Evolutionary conservation across 2,888 invertebrate species (phyloP).

Genomic region (Boloria selene): DNA sequence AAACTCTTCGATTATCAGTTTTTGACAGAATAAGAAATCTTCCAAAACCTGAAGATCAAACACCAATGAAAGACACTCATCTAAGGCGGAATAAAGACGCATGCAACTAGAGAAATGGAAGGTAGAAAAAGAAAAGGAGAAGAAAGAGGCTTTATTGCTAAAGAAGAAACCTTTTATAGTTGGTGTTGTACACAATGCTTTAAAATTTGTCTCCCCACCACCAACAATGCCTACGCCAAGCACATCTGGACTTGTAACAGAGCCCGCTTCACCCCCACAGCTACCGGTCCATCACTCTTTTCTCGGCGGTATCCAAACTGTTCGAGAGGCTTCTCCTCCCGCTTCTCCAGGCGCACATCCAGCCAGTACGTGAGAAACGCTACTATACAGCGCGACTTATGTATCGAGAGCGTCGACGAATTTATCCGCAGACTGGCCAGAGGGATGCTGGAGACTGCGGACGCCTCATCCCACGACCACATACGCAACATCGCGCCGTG

Average conservation of each 20-base stretch:
- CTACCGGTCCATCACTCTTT: no score
- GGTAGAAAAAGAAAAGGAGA: slow-evolving; percentile 66
- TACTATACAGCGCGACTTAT: no score
- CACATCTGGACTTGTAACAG: slow-evolving; percentile 64
- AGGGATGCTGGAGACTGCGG: no score
- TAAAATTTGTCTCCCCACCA: slow-evolving; percentile 58
- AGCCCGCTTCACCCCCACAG: no score
- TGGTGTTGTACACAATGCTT: slow-evolving; percentile 56
- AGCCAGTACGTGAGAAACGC: no score
- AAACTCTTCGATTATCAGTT: slow-evolving; percentile 55
- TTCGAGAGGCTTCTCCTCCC: no score
- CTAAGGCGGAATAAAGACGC: slow-evolving; percentile 58
- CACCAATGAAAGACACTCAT: slow-evolving; percentile 34
- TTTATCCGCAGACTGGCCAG: no score
- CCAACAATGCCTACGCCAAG: slow-evolving; percentile 58
- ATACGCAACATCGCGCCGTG: no score
- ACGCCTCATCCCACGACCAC: no score
- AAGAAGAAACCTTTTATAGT: slow-evolving; percentile 71
- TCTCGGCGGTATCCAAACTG: no score
- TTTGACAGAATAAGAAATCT: slow-evolving; percentile 65
- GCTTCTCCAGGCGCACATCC: no score
- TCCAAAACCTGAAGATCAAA: slow-evolving; percentile 50
- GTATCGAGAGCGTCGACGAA: no score
- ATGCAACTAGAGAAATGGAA: slow-evolving; percentile 73
- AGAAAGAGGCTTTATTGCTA: slow-evolving; percentile 54